Evolutionary conservation across 1,140 invertebrate species (phyloP).

Genomic region (Maconellicoccus hirsutus): DNA sequence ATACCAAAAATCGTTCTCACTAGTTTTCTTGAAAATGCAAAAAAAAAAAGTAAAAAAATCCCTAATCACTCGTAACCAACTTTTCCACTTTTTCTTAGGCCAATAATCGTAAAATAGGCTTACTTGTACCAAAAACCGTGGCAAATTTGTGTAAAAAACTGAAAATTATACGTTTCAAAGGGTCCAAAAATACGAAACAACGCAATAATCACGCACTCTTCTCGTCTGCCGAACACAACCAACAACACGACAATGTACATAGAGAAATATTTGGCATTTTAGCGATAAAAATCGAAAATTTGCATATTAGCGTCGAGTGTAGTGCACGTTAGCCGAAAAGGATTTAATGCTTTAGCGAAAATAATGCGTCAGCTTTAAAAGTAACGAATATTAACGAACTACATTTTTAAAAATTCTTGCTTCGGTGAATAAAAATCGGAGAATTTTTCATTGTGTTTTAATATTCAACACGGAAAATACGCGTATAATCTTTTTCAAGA

Average conservation of each 20-base stretch:
- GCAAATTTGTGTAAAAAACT: too few species aligned
- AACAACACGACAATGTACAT: background rate
- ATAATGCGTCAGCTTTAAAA: background rate
- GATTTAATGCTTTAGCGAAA: background rate
- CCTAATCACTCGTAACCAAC: too few species aligned
- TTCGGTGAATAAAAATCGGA: background rate
- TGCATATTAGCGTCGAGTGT: background rate
- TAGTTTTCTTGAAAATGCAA: too few species aligned
- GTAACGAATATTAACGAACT: background rate
- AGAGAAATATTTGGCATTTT: background rate
- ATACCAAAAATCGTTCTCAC: too few species aligned
- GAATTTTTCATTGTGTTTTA: background rate
- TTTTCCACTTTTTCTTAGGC: too few species aligned
- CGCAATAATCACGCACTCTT: too few species aligned
- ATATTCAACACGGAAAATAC: conserved; percentile 3
- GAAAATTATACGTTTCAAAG: too few species aligned
- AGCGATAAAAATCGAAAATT: background rate
- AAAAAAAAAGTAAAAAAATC: too few species aligned
- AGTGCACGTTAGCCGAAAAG: background rate
- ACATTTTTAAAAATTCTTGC: conserved; percentile 10
- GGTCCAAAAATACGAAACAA: too few species aligned
- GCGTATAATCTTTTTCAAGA: background rate
- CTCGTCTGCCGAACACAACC: background rate
- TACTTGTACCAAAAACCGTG: too few species aligned
- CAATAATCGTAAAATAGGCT: too few species aligned